These are phyloP conservation scores for Beaufortia kweichowensis DNA, from an alignment of 2,113 vertebrate species.

Conservation along the genomic window DNA sequence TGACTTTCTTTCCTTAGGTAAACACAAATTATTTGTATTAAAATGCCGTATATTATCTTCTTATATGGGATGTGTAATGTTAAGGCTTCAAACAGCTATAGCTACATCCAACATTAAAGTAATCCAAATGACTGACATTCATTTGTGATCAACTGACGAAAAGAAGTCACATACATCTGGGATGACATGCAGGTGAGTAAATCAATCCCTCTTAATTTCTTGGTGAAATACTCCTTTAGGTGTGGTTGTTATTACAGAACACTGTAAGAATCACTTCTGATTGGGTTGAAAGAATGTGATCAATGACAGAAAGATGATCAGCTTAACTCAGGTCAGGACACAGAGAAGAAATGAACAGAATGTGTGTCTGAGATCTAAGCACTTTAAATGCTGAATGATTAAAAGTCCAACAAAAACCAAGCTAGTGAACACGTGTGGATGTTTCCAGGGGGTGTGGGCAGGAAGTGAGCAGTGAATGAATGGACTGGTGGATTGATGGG, in stretches of 20 bases:
- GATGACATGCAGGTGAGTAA: no score
- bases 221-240: no score
- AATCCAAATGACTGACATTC: no score
- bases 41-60: no score
- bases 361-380: conserved; percentile 29
- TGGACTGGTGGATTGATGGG: conserved; percentile 59
- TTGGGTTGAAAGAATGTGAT: background rate
- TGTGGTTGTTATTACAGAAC: background rate
- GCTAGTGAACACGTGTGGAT: conserved; percentile 71
- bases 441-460: conserved; percentile 71
- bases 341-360: background rate
- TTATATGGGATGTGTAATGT: no score
- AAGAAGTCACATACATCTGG: no score
- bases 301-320: conserved; percentile 9
- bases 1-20: no score
- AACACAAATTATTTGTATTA: no score
- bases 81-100: no score
- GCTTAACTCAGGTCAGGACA: conserved; percentile 50
- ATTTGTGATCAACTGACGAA: no score
- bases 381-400: conserved; percentile 56
- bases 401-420: conserved; percentile 62
- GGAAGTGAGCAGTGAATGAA: conserved; percentile 43
- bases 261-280: background rate
- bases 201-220: no score
- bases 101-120: no score